Evolutionary conservation across 2,888 invertebrate genomes (phyloP).

Genomic region (Pristionchus arcanus): DNA sequence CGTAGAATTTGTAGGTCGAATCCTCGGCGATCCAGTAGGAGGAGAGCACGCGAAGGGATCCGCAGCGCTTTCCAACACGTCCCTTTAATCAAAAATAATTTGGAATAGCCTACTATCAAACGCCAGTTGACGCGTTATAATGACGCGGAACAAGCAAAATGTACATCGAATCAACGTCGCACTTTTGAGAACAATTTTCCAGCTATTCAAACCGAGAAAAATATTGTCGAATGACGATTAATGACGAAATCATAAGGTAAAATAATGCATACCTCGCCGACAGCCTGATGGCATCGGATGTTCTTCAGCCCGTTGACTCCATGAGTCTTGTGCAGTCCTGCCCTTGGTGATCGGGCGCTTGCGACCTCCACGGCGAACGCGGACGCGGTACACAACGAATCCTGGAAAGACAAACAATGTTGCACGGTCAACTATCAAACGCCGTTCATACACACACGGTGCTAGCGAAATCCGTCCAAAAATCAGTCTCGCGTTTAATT

Average conservation of each 20-base stretch:
- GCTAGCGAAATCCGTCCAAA: conserved; percentile 55
- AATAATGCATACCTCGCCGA: conserved; percentile 91
- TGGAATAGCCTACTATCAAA: conserved; percentile 54
- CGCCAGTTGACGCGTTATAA: conserved; percentile 32
- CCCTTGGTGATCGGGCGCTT: conserved; percentile 99
- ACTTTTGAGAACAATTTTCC: conserved; percentile 44
- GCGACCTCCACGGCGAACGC: conserved; percentile 97
- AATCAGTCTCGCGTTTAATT: conserved; percentile 29
- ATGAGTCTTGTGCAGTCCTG: conserved; percentile 91
- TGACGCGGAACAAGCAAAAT: conserved; percentile 45
- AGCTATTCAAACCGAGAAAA: conserved; percentile 31
- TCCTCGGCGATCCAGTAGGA: conserved; percentile 99
- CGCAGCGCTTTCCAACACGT: conserved; percentile 95
- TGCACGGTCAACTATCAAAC: conserved; percentile 55
- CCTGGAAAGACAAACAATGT: conserved; percentile 83
- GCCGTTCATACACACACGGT: conserved; percentile 46
- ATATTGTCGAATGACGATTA: background rate
- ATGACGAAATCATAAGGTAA: background rate
- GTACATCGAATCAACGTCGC: conserved; percentile 22
- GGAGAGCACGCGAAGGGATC: conserved; percentile 94
- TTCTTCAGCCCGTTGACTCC: conserved; percentile 99
- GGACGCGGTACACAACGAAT: conserved; percentile 95
- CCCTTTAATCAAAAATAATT: conserved; percentile 84
- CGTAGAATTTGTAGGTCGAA: conserved; percentile 98
- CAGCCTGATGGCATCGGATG: conserved; percentile 92